Evolutionary conservation across 2,113 vertebrate species (phyloP).

Genomic region (Oryzias celebensis): DNA sequence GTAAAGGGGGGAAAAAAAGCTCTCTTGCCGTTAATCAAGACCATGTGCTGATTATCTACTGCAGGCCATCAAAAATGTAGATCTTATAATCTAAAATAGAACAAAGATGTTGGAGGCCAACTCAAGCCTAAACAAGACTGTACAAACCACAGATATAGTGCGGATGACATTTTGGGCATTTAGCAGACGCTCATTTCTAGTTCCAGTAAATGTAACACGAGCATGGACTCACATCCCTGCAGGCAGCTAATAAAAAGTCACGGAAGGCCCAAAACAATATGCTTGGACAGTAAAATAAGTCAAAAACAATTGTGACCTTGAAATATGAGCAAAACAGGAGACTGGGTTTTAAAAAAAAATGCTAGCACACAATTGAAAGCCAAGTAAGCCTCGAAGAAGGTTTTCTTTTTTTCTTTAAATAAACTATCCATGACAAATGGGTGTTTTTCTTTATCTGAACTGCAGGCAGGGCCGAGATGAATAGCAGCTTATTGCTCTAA

Average conservation of each 20-base stretch:
- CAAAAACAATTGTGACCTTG: slow-evolving; percentile 51
- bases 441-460: slow-evolving; percentile 67
- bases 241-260: slow-evolving; percentile 39
- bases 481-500: slow-evolving; percentile 55
- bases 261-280: slow-evolving; percentile 38
- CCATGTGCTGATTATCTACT: slow-evolving; percentile 69
- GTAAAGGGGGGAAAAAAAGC: background rate
- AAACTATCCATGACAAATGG: slow-evolving; percentile 68
- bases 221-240: slow-evolving; percentile 37
- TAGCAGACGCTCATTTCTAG: slow-evolving; percentile 61
- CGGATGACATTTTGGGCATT: slow-evolving; percentile 63
- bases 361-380: slow-evolving; percentile 30
- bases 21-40: slow-evolving; percentile 55
- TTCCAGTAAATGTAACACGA: slow-evolving; percentile 57
- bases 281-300: slow-evolving; percentile 34
- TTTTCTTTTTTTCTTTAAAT: slow-evolving; percentile 51
- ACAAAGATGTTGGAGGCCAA: slow-evolving; percentile 64
- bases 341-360: slow-evolving; percentile 26
- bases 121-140: slow-evolving; percentile 65
- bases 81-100: slow-evolving; percentile 59
- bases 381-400: slow-evolving; percentile 37
- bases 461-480: slow-evolving; percentile 50
- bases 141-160: slow-evolving; percentile 61
- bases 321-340: slow-evolving; percentile 49
- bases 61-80: slow-evolving; percentile 53